Base-by-base conservation (phyloP, 2,888 invertebrate genomes). In the Phanerotoma sp. region DNA sequence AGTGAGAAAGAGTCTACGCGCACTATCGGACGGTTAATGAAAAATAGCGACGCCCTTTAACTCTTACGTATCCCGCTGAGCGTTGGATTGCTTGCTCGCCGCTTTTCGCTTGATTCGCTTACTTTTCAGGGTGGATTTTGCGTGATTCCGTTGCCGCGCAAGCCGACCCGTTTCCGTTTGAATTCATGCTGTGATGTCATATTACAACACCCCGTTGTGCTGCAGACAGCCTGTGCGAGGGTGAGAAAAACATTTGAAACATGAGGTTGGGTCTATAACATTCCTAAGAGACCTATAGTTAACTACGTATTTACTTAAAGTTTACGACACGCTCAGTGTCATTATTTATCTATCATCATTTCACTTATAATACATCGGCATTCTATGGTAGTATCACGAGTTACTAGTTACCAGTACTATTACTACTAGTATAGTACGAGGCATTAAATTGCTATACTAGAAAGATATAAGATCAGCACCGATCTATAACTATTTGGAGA, bases 11-110 rank as follows among this genome's bases (percentile, higher is more conserved):
- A 33, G 55, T 42, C 58, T 54, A 56, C 60, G 56, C 62, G 65
- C 67, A 66, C 64, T 66, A 73, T 73, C 69, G 66, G 64, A 54
- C 64, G 68, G 72, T 70, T 73, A 72, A 73, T 73, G 73, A 73
- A 72, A 73, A 73, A 73, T 72, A 72, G 70, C 69, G 67, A 70
- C 68, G 68, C 67, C 66, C 69, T 66, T 62, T 40, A 32, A 51
- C 58, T 63, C 63, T 58, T 54, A 57, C 54, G n/a, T 59, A 65
- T 61, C 72, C 69, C 57, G 70, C 67, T 70, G 69, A 60, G 72
- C 60, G 58, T 54, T 58, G 67, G 68, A 70, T 73, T 73, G 67
- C 70, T 67, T 65, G 65, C 66, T 61, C 60, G 61, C 52, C 62
- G 38, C 38, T 51, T 60, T 56, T 56, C 62, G 44, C 61, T 57